Base-by-base conservation (phyloP, 1,140 invertebrate genomes). In the Zaprionus camerounensis region DNA sequence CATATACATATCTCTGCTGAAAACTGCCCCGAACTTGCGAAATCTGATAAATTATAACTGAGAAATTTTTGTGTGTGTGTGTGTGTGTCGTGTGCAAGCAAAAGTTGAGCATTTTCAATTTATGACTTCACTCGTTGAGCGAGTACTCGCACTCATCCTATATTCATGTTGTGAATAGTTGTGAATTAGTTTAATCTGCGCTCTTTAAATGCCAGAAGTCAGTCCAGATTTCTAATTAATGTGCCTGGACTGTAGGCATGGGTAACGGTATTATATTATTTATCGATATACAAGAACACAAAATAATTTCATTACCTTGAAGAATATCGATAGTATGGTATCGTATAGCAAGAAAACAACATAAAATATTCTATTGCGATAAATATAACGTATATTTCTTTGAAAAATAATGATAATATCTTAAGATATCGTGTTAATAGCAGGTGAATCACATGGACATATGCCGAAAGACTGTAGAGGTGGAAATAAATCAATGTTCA, bases 41-140 rank as follows among this genome's bases (percentile, higher is more conserved):
- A 86, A 86, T 86, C 82, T 86, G 79, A 86, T 85, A 85, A 85
- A 82, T 85, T 81, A 85, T 86, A 82, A 71, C 71, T 67, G 65
- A 70, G 81, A 71, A 71, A 11, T 76, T 76, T 66, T n/a, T n/a
- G 51, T 61, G 67, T 55, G 55, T 56, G 62, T 56, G 62, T 31
- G 9, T 15, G 62, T 28, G 5, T 15, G 36, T 57, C 64, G 59
- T 34, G 9, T 34, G 55, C 38, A 66, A 66, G 34, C 57, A 36
- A 79, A 84, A 86, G 82, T 82, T 81, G 69, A 76, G 66, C 71
- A 81, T 82, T 79, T 82, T 82, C 79, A 85, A 86, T 85, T 85
- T 85, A 84, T 84, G 81, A 75, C 62, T 79, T 63, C 53, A 66
- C n/a, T 46, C 41, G 41, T 46, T 17, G 41, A 46, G 41, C n/a